A percentile compares a stretch with the other conserved stretches of the same genome.
Conservation (phyloP, 2,113 vertebrate genomes). For the Sceloporus tristichus region DNA sequence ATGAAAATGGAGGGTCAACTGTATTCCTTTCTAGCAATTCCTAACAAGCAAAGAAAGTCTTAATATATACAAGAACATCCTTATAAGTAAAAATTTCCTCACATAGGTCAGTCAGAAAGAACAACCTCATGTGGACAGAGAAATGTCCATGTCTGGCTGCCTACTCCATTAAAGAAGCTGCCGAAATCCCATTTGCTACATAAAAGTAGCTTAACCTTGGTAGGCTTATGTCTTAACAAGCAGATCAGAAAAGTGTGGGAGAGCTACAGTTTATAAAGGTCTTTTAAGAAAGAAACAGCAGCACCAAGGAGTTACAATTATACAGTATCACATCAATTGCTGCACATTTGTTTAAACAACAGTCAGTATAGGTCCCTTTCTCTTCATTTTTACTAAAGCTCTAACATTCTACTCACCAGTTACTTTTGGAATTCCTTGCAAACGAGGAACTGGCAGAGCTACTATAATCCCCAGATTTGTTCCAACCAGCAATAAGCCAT, state of each 20-base stretch:
- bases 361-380: background rate
- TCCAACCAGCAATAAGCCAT: constrained; percentile 91
- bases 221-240: background rate
- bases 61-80: no score
- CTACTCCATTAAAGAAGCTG: background rate
- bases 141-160: background rate
- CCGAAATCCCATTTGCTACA: background rate
- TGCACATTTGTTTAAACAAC: background rate
- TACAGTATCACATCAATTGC: background rate
- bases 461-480: constrained; percentile 95
- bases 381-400: rapidly evolving
- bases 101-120: background rate
- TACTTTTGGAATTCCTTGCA: constrained; percentile 98
- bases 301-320: background rate
- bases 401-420: constrained; percentile 86
- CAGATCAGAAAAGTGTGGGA: background rate
- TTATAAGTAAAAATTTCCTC: background rate
- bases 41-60: no score
- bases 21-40: background rate
- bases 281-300: constrained; percentile 15
- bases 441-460: constrained; percentile 90
- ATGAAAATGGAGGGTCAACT: no score
- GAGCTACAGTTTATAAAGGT: background rate
- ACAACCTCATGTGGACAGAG: background rate
- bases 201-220: background rate